Percentiles rank a stretch among this genome's conserved stretches.
These are phyloP conservation scores for Rapana venosa DNA, from an alignment of 2,888 invertebrate genomes.

Conservation along the genomic window DNA sequence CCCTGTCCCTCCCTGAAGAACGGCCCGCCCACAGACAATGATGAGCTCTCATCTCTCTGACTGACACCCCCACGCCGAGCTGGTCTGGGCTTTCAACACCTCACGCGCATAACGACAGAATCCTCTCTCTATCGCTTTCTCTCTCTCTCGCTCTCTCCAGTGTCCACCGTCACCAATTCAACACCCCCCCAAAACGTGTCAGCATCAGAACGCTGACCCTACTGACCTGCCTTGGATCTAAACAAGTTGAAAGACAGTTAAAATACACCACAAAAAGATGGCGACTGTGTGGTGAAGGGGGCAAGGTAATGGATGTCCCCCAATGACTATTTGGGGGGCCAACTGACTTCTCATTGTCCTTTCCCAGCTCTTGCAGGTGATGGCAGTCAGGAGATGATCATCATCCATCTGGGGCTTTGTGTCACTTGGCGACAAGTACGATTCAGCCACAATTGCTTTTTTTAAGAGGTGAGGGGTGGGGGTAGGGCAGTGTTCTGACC, in stretches of 20 bases:
- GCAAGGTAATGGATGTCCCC: neutral
- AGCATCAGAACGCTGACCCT: neutral
- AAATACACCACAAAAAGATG: neutral
- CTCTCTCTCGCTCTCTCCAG: neutral
- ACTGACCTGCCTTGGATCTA: neutral
- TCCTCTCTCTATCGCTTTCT: neutral
- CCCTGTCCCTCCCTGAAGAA: neutral
- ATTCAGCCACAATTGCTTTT: no score
- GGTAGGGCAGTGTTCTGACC: no score
- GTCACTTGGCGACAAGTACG: neutral
- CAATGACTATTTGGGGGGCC: neutral
- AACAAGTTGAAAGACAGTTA: neutral
- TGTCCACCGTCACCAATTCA: neutral
- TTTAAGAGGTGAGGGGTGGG: no score
- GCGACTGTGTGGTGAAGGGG: neutral
- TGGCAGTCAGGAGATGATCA: neutral
- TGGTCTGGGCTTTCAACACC: neutral
- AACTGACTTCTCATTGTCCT: neutral
- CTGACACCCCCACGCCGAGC: neutral
- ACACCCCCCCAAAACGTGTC: neutral
- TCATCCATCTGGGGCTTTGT: neutral
- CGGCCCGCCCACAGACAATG: neutral
- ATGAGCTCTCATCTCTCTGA: conserved; percentile 1
- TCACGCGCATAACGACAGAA: neutral
- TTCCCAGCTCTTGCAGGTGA: neutral